Conservation (phyloP, 2,888 invertebrate species). For the Oasisia sp. region DNA sequence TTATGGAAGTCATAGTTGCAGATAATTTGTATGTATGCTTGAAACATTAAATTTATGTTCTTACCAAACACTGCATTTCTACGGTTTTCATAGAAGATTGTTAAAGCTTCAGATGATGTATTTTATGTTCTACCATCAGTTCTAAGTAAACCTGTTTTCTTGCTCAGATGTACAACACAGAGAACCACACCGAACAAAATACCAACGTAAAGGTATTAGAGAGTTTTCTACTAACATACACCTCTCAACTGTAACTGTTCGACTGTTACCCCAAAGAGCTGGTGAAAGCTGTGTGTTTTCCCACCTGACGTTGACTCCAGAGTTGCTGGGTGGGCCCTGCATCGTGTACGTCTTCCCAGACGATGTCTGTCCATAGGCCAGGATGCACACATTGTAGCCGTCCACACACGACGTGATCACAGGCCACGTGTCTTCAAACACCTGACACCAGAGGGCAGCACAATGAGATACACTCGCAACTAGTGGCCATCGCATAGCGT, state of each 20-base stretch:
- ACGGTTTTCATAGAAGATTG: too few species aligned
- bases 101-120: not conserved
- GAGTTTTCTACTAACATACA: too few species aligned
- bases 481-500: too few species aligned
- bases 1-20: too few species aligned
- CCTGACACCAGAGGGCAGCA: constrained; percentile 44
- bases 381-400: constrained; percentile 64
- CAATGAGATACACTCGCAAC: not conserved
- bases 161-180: not conserved
- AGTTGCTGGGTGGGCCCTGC: constrained; percentile 62
- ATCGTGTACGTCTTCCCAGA: constrained; percentile 65
- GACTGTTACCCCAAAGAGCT: too few species aligned
- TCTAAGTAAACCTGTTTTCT: not conserved
- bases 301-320: constrained; percentile 64
- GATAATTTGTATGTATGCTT: too few species aligned
- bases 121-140: not conserved
- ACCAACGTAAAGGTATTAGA: not conserved
- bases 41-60: too few species aligned
- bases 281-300: not conserved
- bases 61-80: too few species aligned
- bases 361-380: constrained; percentile 66
- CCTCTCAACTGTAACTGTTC: too few species aligned
- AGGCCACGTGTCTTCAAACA: constrained; percentile 61
- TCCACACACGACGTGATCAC: constrained; percentile 65
- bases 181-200: not conserved